Evolutionary conservation across 2,797 vertebrate genomes (phyloP), one percentile per base, ranked within the genome.

Genomic region (Kryptopterus vitreolus): DNA sequence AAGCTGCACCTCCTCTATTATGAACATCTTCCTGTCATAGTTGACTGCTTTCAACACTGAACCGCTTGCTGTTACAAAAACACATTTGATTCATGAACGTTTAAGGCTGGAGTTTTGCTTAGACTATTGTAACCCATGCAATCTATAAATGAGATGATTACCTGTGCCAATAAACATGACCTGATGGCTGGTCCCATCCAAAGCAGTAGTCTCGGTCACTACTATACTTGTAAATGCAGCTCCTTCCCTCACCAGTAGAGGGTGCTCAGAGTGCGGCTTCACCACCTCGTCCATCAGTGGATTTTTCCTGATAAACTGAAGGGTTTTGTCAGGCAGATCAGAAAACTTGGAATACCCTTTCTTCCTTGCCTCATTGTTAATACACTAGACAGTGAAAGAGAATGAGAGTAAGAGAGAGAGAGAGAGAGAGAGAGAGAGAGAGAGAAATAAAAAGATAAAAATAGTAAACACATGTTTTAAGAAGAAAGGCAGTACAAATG

Each of bases 151-250:
- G 20, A 24, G 77, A 26, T 77, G 71, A 84, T 73, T 82, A 94
- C 95, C 94, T 89, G 95, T 94, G 88, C 93, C 95, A 46, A 94
- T 90, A 85, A 95, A 95, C 92, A 95, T 92, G 79, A 95, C 90
- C 0, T 87, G 43, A 31, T 94, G 87, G 0, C 62, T 85, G 33
- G 85, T 68, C 33, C 91, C 88, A 11, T 95, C 89, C 16, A 91
- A 77, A 4, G 90, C 91, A 33, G 82, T 84, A 55, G 89, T 87
- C 72, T 88, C 87, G 86, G 91, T 86, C 57, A 94, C 94, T 1
- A 91, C 84, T 18, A 94, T 92, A 53, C 89, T 86, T 48, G 92
- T 92, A 70, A 94, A 94, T 53, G 81, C 79, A 2, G 92, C 81
- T 24, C 92, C 93, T 74, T 79, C 91, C 80, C 86, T 88, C 63